Conservation (phyloP, 1,140 invertebrate species). For the Chymomyza costata region DNA sequence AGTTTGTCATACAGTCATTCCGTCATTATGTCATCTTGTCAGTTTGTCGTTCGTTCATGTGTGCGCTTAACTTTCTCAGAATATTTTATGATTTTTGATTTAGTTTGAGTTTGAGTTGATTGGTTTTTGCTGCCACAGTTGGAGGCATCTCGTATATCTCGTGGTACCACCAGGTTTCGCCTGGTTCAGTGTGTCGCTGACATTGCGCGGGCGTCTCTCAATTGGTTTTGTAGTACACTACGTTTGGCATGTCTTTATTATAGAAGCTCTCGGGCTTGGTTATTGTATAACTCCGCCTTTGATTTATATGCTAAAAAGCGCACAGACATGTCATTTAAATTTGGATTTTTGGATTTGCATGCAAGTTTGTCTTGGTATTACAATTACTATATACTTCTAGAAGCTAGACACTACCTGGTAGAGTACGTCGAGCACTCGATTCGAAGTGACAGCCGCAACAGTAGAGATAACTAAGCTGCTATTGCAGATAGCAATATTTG, state of each 20-base stretch:
- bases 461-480: too few relatives aligned
- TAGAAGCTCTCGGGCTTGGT: constrained; percentile 31
- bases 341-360: background rate
- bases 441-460: too few relatives aligned
- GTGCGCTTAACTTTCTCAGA: constrained; percentile 16
- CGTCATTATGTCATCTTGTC: constrained; percentile 20
- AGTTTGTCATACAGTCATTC: constrained; percentile 30
- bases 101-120: constrained; percentile 62
- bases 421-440: too few relatives aligned
- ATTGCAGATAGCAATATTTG: too few relatives aligned
- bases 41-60: constrained; percentile 19
- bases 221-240: constrained; percentile 45
- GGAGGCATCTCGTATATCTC: background rate
- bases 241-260: constrained; percentile 61
- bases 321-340: constrained; percentile 37
- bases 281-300: constrained; percentile 35
- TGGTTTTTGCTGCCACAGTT: constrained; percentile 48
- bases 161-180: constrained; percentile 1
- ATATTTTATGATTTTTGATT: constrained; percentile 69
- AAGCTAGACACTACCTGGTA: too few relatives aligned
- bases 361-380: too few relatives aligned
- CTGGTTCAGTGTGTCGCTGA: constrained; percentile 45
- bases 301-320: constrained; percentile 61
- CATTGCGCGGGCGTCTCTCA: constrained; percentile 64
- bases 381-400: too few relatives aligned